phyloP scores from a whole-genome alignment of 2,888 invertebrate genomes.

The Tenthredo distinguenda region DNA sequence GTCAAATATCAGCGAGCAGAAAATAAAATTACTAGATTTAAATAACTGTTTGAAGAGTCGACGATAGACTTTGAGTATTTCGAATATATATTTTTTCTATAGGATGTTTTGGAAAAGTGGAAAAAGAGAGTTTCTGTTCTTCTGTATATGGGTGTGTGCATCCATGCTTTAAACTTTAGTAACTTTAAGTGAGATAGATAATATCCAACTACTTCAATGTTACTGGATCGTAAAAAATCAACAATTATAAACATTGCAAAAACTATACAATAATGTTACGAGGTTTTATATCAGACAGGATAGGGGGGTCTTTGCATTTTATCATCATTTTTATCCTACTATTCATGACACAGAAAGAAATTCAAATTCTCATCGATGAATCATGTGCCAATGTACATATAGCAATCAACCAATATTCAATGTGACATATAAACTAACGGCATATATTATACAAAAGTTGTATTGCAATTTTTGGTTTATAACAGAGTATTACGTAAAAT shows the following conservation, averaged over 20 bases:
- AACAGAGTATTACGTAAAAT: neutral
- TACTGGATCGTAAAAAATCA: constrained; percentile 38
- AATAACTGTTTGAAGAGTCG: constrained; percentile 76
- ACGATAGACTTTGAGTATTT: constrained; percentile 74
- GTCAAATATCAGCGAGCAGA: constrained; percentile 64
- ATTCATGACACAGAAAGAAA: neutral
- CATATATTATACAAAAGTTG: neutral
- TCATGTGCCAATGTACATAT: neutral
- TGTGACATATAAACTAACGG: neutral
- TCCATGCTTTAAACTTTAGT: constrained; percentile 63
- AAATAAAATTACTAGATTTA: constrained; percentile 60
- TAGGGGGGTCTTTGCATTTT: constrained; percentile 27
- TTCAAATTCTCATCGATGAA: constrained; percentile 14
- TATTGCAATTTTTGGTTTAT: neutral
- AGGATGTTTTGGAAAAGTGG: constrained; percentile 48
- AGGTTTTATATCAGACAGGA: constrained; percentile 46
- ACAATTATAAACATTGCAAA: constrained; percentile 46
- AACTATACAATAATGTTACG: constrained; percentile 43
- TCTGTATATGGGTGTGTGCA: constrained; percentile 63
- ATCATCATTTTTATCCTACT: neutral
- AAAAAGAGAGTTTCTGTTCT: constrained; percentile 54
- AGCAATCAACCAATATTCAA: neutral
- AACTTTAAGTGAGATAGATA: constrained; percentile 9
- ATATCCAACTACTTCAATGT: constrained; percentile 39
- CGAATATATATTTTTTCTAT: constrained; percentile 57